phyloP scores from a whole-genome alignment of 2,113 vertebrate genomes.

The Ophthalmolycus amberensis region DNA sequence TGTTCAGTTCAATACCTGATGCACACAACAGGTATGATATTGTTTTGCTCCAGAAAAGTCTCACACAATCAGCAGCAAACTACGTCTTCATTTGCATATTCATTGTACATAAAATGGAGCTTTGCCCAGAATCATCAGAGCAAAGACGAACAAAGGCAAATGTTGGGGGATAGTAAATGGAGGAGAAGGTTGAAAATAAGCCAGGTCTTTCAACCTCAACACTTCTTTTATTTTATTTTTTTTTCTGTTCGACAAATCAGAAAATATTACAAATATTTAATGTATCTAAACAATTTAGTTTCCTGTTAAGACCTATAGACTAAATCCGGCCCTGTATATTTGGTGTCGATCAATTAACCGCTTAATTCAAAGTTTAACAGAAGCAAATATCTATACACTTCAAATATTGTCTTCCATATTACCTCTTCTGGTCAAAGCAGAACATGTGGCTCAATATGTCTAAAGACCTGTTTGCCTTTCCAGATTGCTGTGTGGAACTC shows the following conservation, averaged over 20 bases:
- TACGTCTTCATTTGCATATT: constrained; percentile 25
- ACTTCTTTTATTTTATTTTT: constrained; percentile 55
- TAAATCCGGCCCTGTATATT: constrained; percentile 20
- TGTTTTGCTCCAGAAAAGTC: background rate
- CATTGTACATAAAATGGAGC: constrained; percentile 14
- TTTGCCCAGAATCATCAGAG: constrained; percentile 49
- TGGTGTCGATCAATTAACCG: background rate
- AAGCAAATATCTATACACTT: background rate
- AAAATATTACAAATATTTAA: constrained; percentile 55
- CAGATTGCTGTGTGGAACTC: constrained; percentile 98
- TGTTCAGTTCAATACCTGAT: background rate
- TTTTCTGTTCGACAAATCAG: constrained; percentile 63
- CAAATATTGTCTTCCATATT: background rate
- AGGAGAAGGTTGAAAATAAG: constrained; percentile 31
- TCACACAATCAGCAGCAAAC: constrained; percentile 2
- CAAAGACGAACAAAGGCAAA: constrained; percentile 35
- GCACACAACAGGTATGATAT: background rate
- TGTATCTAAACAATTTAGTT: constrained; percentile 6
- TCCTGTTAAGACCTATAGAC: constrained; percentile 35
- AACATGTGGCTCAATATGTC: constrained; percentile 20
- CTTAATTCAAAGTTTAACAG: background rate
- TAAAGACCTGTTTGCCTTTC: constrained; percentile 47
- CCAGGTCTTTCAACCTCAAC: constrained; percentile 46
- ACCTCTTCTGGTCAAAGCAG: constrained; percentile 23
- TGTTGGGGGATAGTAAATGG: constrained; percentile 18